Evolutionary conservation across 1,140 invertebrate genomes (phyloP), one percentile per base, ranked within the genome.

Genomic region (Neodiprion pinetum): DNA sequence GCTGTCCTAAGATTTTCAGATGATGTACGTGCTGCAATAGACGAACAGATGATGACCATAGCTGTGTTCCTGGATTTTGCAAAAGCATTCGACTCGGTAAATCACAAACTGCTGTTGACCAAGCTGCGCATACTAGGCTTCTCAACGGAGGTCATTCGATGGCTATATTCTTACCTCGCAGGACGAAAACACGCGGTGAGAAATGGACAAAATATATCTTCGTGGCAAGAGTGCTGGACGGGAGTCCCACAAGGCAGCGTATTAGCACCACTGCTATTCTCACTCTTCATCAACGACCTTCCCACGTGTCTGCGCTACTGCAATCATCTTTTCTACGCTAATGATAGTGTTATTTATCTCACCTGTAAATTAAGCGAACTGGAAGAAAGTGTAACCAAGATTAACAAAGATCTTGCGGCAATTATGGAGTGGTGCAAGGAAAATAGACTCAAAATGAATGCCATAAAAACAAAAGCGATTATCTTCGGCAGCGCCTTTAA

Each of bases 31-130:
- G n/a, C 9, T 23, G 61, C 17, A 1, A 75, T 72, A 47, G 76
- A 77, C 49, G 47, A 66, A 12, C n/a, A 50, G 12, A 53, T 53
- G 40, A 17, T 77, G 12, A 50, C 61, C 1, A 69, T 75, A 9
- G 72, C 69, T 12, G 47, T 78, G 9, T 76, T 74, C 48, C 68
- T 76, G 67, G 72, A 77, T 53, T 72, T 79, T 12, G 50, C 48
- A 12, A 79, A 75, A 70, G 75, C 77, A 12, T 77, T 79, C 17
- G 77, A 79, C 48, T 69, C 74, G 8, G 73, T 80, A 4, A 66
- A 73, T 28, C 72, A 76, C 23, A 1, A 17, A 5, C 47, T 80
- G 2, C 50, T 80, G 23, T 14, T 78, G 12, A 14, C 9, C 21
- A 78, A 76, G 61, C 72, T 80, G 3, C 12, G 70, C 7, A 68